Base-by-base conservation (phyloP, 2,888 invertebrate species). In the Synergus gifuensis region DNA sequence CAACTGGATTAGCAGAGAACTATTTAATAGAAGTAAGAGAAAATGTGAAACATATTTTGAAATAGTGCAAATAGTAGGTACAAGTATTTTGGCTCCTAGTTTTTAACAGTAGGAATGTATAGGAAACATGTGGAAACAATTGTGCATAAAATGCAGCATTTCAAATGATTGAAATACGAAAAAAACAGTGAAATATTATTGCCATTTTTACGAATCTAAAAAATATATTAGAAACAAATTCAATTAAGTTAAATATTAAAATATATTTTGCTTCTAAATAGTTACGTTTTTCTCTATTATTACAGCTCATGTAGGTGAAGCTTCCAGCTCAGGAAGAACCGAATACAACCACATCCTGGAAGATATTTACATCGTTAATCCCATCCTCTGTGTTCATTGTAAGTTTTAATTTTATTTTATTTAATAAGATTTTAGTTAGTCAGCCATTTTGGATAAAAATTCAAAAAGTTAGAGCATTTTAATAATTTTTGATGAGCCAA, bases 301-400 rank as follows among this genome's bases (percentile, higher is more conserved):
- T 89, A 18, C 86, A 92, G 91, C 88, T 83, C 89, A 89, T 89
- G 87, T 88, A 90, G 86, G 88, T 44, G 89, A 90, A 82, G 85
- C 91, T 67, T 81, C 86, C 69, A 87, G 83, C 81, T 85, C 87
- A 77, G 88, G 90, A 60, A 81, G 66, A 79, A 82, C 83, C 46
- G 78, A 78, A 44, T 79, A 79, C 76, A 89, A 88, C 83, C 94
- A 94, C 88, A 92, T 91, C 82, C 89, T 94, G 81, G 89, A 91
- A 83, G 93, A 93, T 84, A 93, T 93, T 83, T 94, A 93, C 89
- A 93, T 94, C 88, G 88, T 94, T 86, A 94, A 93, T 80, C 94
- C 94, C 81, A 91, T 94, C 86, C 89, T 94, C 76, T 94, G 94
- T 88, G 90, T 90, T 84, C 93, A 93, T 86, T 94, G 94, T 94